Evolutionary conservation across 2,113 vertebrate genomes (phyloP).

Genomic region (Ovibos moschatus): DNA sequence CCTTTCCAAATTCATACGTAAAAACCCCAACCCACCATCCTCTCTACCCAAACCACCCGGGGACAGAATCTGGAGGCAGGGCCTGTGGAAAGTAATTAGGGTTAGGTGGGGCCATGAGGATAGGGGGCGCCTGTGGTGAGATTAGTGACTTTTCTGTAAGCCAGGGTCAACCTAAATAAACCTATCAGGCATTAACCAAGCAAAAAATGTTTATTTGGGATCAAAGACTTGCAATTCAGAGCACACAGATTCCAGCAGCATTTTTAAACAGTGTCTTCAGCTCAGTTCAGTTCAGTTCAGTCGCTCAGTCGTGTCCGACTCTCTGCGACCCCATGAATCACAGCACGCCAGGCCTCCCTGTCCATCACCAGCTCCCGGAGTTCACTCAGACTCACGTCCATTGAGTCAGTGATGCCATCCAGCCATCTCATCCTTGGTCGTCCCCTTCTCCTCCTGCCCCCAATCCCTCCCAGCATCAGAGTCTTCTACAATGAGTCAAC

Average conservation of each 20-base stretch:
- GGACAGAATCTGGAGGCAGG: background rate
- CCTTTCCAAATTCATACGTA: background rate
- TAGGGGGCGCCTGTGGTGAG: background rate
- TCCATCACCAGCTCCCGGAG: too few species aligned
- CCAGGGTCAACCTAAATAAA: background rate
- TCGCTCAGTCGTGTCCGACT: too few species aligned
- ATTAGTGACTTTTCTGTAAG: too few species aligned
- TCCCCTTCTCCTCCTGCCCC: too few species aligned
- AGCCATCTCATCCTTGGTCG: too few species aligned
- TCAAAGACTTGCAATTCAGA: background rate
- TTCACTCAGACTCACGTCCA: too few species aligned
- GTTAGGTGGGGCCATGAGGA: background rate
- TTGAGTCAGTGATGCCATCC: too few species aligned
- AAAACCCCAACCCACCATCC: background rate
- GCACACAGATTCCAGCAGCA: background rate
- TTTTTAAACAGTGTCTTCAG: background rate
- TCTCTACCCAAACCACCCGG: fast-evolving
- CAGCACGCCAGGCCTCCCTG: too few species aligned
- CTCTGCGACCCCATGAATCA: too few species aligned
- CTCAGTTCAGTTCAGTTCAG: too few species aligned
- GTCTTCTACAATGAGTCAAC: too few species aligned
- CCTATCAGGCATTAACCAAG: background rate
- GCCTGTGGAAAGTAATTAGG: background rate
- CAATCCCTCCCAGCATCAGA: too few species aligned
- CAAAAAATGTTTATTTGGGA: background rate